Evolutionary conservation across 2,888 invertebrate species (phyloP).

Genomic region (Hanleya hanleyi): DNA sequence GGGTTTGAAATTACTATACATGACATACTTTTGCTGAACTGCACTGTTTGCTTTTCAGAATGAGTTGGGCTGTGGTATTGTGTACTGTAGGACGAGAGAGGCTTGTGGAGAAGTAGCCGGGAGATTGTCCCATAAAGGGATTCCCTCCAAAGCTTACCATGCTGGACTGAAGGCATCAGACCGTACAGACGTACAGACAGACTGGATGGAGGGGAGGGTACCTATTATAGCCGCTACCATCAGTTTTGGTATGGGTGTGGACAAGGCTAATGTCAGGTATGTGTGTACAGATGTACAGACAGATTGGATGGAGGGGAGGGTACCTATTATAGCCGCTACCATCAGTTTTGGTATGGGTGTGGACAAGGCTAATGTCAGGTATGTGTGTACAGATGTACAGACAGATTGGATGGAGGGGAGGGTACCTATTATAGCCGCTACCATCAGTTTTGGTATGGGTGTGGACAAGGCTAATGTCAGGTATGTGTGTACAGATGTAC

Average conservation of each 20-base stretch:
- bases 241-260: conserved; percentile 99
- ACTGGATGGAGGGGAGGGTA: conserved; percentile 92
- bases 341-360: conserved; percentile 99
- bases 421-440: conserved; percentile 93
- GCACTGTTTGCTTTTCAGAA: conserved; percentile 41
- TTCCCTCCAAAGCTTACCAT: conserved; percentile 90
- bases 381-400: conserved; percentile 85
- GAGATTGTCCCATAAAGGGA: conserved; percentile 79
- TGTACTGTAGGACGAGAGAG: conserved; percentile 96
- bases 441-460: conserved; percentile 99
- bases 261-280: conserved; percentile 93
- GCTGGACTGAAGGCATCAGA: conserved; percentile 80
- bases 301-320: conserved; percentile 92
- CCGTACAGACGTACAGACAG: conserved; percentile 86
- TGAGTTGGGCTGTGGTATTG: conserved; percentile 83
- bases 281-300: conserved; percentile 89
- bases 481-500: conserved; percentile 85
- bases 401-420: conserved; percentile 94
- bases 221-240: conserved; percentile 97
- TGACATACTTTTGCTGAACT: not conserved
- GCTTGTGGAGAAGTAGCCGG: conserved; percentile 89
- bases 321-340: conserved; percentile 95
- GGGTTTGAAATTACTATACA: no score
- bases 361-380: conserved; percentile 94
- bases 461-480: conserved; percentile 96